Conservation (phyloP, 2,797 vertebrate genomes). For the Pogonophryne albipinna region DNA sequence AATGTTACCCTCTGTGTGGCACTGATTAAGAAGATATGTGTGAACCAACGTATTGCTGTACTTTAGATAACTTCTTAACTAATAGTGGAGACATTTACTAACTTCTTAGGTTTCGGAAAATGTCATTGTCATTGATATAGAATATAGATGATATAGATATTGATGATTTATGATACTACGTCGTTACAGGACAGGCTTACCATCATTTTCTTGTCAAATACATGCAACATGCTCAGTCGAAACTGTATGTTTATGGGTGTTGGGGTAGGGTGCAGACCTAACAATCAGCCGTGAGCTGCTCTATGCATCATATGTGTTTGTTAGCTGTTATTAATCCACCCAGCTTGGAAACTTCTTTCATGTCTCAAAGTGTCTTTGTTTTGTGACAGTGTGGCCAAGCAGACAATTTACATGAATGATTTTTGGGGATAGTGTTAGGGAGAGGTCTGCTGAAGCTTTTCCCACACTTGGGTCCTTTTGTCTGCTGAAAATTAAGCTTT, state of each 20-base stretch:
- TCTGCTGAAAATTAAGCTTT: not conserved
- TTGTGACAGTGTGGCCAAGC: not conserved
- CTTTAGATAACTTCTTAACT: not conserved
- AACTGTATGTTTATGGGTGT: not conserved
- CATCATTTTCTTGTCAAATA: not conserved
- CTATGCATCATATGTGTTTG: not conserved
- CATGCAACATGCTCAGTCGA: not conserved
- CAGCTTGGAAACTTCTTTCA: not conserved
- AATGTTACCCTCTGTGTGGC: too few relatives aligned
- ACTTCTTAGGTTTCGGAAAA: too few relatives aligned
- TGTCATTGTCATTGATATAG: too few relatives aligned
- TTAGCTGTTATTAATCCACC: not conserved
- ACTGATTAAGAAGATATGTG: not conserved
- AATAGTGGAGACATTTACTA: not conserved
- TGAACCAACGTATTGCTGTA: not conserved
- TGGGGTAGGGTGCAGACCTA: not conserved
- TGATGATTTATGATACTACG: too few relatives aligned
- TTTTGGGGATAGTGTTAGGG: not conserved
- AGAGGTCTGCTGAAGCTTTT: not conserved
- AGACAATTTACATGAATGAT: not conserved
- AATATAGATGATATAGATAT: too few relatives aligned
- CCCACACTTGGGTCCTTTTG: not conserved
- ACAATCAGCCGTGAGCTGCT: not conserved
- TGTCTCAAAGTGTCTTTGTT: constrained; percentile 1
- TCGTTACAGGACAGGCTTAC: too few relatives aligned